Base-by-base conservation (phyloP, 2,797 vertebrate genomes). In the Helicolenus hilgendorfi region DNA sequence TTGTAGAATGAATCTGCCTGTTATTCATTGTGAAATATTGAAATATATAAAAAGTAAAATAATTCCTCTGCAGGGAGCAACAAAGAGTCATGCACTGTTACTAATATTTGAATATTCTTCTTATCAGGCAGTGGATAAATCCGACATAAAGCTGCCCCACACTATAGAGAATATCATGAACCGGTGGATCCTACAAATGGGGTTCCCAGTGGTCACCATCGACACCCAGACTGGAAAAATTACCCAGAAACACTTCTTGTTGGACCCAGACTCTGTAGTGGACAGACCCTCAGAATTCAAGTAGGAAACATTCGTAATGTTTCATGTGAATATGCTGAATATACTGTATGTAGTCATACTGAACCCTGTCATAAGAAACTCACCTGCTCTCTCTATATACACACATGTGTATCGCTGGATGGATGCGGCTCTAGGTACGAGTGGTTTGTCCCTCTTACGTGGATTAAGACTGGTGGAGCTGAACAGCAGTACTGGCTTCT, bases 161-260 rank as follows among this genome's bases (percentile, higher is more conserved):
- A 0, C 0, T 0, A 83, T 99, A 84, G 77, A 93, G 1, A 1
- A 6, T 0, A 98, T 99, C 90, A 99, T 99, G 99, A 98, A 98
- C 85, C 97, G 97, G 58, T 99, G 99, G 99, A 98, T 94, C 0
- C 97, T 98, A 31, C 99, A 99, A 95, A 99, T 99, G 99, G 99
- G 99, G 11, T 99, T 98, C 91, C 99, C 99, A 0, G 79, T 99
- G 72, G 87, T 99, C 82, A 98, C 97, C 0, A 97, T 98, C 4
- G 0, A 99, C 91, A 99, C 98, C 3, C 0, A 0, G 1, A 96
- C 20, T 0, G 98, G 98, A 65, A 0, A 0, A 0, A 0, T 99
- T 86, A 92, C 1, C 11, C 99, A 99, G 95, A 6, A 94, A 14
- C 98, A 99, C 94, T 99, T 99, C 90, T 94, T 99, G n/a, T 81